Conservation (phyloP, 2,888 invertebrate genomes). For the Diaphora mendica region DNA sequence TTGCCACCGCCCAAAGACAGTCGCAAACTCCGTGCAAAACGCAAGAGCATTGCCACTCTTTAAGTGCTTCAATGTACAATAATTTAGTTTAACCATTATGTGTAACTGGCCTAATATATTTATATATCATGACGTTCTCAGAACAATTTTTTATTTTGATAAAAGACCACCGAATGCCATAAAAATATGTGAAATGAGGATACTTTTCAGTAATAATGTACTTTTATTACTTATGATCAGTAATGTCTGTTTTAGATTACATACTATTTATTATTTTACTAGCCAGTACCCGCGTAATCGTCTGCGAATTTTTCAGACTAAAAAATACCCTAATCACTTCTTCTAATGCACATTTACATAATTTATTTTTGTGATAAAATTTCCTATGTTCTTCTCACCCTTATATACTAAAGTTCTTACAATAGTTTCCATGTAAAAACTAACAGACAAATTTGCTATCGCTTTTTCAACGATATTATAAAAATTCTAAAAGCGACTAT, state of each 20-base stretch:
- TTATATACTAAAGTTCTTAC: too few relatives aligned
- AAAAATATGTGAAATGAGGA: neutral
- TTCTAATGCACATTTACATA: neutral
- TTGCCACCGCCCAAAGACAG: too few relatives aligned
- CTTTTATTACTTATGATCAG: neutral
- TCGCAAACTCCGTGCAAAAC: too few relatives aligned
- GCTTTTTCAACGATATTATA: neutral
- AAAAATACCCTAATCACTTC: neutral
- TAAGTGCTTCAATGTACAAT: neutral
- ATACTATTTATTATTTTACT: neutral
- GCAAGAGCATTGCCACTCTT: too few relatives aligned
- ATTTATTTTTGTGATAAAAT: neutral
- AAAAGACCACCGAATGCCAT: neutral
- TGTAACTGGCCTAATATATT: neutral
- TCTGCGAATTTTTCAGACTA: too few relatives aligned
- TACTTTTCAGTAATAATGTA: neutral
- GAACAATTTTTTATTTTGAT: neutral
- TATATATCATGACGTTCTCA: neutral
- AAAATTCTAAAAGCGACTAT: neutral
- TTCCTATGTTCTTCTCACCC: too few relatives aligned
- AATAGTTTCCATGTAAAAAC: too few relatives aligned
- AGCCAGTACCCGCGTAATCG: neutral
- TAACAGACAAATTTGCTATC: neutral
- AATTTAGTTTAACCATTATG: neutral
- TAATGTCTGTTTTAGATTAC: neutral